phyloP scores from a whole-genome alignment of 2,113 vertebrate species.

The Lampris incognitus region DNA sequence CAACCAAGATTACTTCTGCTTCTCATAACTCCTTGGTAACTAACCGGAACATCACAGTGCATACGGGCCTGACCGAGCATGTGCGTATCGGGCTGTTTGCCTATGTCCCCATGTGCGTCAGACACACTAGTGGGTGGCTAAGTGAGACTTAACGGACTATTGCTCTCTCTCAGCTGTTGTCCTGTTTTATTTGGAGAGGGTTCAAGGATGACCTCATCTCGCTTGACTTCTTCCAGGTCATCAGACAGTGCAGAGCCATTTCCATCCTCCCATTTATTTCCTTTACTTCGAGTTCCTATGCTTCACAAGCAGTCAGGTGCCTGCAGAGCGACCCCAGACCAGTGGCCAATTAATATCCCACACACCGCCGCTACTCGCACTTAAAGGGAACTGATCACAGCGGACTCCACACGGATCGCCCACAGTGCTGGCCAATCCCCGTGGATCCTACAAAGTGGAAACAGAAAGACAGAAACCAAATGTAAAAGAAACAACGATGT shows the following conservation, averaged over 20 bases:
- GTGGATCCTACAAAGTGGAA: constrained; percentile 24
- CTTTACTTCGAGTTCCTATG: constrained; percentile 30
- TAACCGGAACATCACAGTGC: constrained; percentile 62
- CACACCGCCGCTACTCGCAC: constrained; percentile 52
- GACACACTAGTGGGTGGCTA: constrained; percentile 65
- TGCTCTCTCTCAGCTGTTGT: constrained; percentile 66
- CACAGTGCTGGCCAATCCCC: constrained; percentile 16
- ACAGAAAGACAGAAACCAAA: neutral
- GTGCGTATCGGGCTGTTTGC: constrained; percentile 14
- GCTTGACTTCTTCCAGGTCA: constrained; percentile 63
- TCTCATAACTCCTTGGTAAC: constrained; percentile 61
- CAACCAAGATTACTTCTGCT: constrained; percentile 40
- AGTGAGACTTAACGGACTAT: constrained; percentile 64
- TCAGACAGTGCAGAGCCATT: constrained; percentile 47
- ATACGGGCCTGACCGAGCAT: constrained; percentile 40
- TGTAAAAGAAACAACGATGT: constrained; percentile 12
- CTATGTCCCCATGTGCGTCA: constrained; percentile 51
- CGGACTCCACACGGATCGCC: constrained; percentile 30
- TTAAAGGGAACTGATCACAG: constrained; percentile 39
- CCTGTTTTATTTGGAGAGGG: constrained; percentile 73
- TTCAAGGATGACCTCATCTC: constrained; percentile 74
- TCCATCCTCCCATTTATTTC: constrained; percentile 47
- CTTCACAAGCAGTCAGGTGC: constrained; percentile 39
- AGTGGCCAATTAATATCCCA: constrained; percentile 65
- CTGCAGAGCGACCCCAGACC: constrained; percentile 43